Evolutionary conservation across 2,113 vertebrate species (phyloP), one percentile per base, ranked within the genome.

Genomic region (Ceyx melanurus): DNA sequence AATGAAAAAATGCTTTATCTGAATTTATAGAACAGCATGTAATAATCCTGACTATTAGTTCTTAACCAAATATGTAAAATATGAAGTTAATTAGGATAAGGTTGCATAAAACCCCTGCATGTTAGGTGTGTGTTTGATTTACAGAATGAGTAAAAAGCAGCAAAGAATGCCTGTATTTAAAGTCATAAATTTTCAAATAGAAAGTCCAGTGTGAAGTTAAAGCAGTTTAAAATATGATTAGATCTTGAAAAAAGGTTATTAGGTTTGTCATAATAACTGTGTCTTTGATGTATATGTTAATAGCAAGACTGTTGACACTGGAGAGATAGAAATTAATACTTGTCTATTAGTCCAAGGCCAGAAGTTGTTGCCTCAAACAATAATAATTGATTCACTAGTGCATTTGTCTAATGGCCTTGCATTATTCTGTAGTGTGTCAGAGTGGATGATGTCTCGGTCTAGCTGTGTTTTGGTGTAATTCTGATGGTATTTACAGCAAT

Each of bases 351-450:
- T 91, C 74, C 31, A 85, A 93, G 94, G 82, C 88, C 94, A 94
- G 82, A 90, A 95, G 79, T 65, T 95, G 85, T 96, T 96, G 96
- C 97, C 96, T 97, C 77, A 95, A 97, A 97, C 95, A 93, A 96
- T 95, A 97, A 90, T 71, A 95, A 98, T 96, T 97, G 96, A 97
- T 97, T 97, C 70, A 83, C 48, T 56, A 80, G 78, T 94, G 88
- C 89, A 94, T 97, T 97, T 96, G 88, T 97, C 89, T 96, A 94
- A 95, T 93, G 91, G 82, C 73, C 40, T 31, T 86, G 43, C 68
- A 66, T 68, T 85, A 73, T 89, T 89, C 74, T 74, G 51, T 56
- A 73, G 50, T 61, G 43, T 89, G 64, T 23, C 76, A 88, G 40
- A 79, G 90, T 42, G 57, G 66, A 89, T 61, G 12, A 28, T 84